phyloP scores from a whole-genome alignment of 2,113 vertebrate species.

The Scomber japonicus region DNA sequence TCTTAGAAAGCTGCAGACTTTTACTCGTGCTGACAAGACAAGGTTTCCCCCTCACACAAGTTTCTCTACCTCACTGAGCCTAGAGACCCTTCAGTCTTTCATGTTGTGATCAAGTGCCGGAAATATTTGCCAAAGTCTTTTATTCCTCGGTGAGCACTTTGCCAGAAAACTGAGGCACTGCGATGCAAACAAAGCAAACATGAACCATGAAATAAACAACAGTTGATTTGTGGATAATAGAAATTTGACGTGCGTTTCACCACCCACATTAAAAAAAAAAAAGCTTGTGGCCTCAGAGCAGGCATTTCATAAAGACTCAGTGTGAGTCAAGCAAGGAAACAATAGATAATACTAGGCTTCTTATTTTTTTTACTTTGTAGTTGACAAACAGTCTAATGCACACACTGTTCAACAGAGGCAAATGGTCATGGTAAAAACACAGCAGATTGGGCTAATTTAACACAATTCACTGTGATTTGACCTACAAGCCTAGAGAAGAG shows the following conservation, averaged over 20 bases:
- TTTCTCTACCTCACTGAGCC: constrained; percentile 44
- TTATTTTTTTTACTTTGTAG: background rate
- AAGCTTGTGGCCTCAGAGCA: background rate
- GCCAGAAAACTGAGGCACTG: constrained; percentile 27
- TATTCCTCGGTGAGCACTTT: constrained; percentile 13
- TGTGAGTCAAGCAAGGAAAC: background rate
- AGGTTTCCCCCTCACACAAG: constrained; percentile 46
- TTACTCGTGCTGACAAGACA: constrained; percentile 77
- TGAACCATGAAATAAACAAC: constrained; percentile 27
- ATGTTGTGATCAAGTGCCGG: constrained; percentile 50
- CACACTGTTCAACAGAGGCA: background rate
- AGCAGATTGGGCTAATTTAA: constrained; percentile 28
- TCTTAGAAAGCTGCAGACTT: constrained; percentile 69
- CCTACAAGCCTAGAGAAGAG: constrained; percentile 10
- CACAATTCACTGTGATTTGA: constrained; percentile 22
- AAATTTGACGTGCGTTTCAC: constrained; percentile 34
- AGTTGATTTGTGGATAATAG: constrained; percentile 39
- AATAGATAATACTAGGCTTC: background rate
- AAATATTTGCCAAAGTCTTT: constrained; percentile 42
- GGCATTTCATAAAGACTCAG: constrained; percentile 10
- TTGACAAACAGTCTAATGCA: constrained; percentile 14
- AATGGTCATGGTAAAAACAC: background rate
- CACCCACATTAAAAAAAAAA: constrained; percentile 8
- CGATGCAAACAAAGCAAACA: constrained; percentile 33
- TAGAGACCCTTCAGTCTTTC: constrained; percentile 49